Base-by-base conservation (phyloP, 2,888 invertebrate species). In the Clepsis dumicolana region DNA sequence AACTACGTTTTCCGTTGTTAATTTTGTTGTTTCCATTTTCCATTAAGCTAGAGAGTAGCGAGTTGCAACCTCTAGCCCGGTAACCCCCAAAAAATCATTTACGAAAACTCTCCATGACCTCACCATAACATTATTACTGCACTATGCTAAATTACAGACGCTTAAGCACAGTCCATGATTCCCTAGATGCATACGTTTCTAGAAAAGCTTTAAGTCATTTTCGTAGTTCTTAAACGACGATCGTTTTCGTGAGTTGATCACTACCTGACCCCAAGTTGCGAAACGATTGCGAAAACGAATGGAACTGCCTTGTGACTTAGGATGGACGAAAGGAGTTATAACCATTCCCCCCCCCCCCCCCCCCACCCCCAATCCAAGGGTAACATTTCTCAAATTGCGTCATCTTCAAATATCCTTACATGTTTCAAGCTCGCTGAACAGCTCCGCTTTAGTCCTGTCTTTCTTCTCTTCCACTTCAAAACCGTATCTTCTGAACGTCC, bases 401-500 rank as follows among this genome's bases (percentile, higher is more conserved):
- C 29, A 29, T 29, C 7, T 54, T 54, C n/a, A n/a, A n/a, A n/a
- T 16, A 27, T 68, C 63, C 68, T n/a, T 63, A 68, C 68, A 68
- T 38, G 48, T 16, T 16, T 68, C 53, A 3, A 68, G 25, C 10
- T 68, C 68, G 5, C 27, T 53, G 25, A 68, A 59, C 12, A 68
- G 32, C 41, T 64, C 52, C 4, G 50, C 25, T 64, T 64, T 63
- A n/a, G 68, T 53, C 12, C 24, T 29, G 12, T 68, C 68, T 18
- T 64, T 68, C 21, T 32, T 32, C 25, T 68, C 68, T 1, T 52
- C 59, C 14, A 68, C 63, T 18, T 68, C 64, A 32, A 68, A 68
- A 10, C 68, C 68, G 21, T 52, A 68, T 32, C 18, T 64, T 29
- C 52, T 53, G 5, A 68, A 68, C 16, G 68, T 68, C 24, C 16